Conservation (phyloP, 2,797 vertebrate genomes). For the Sebastolobus altivelis region DNA sequence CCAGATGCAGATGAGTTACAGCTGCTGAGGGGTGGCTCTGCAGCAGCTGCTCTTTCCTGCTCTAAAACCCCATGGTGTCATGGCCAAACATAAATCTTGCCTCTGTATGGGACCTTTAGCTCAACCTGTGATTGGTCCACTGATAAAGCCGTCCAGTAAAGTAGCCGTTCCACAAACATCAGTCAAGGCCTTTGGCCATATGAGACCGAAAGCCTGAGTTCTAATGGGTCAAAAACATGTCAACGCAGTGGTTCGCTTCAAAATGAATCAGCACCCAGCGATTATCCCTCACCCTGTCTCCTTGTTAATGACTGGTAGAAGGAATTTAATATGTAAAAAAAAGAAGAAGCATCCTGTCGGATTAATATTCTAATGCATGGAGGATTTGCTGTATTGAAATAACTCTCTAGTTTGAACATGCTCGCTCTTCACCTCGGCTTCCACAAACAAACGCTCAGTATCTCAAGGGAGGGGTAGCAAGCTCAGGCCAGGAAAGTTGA, state of each 20-base stretch:
- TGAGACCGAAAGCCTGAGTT: not conserved
- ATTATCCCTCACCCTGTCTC: conserved; percentile 27
- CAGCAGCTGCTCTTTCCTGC: conserved; percentile 68
- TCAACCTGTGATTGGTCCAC: conserved; percentile 42
- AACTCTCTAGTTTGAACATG: conserved; percentile 73
- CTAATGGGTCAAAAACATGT: conserved; percentile 21
- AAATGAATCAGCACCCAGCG: conserved; percentile 34
- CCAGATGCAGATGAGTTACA: conserved; percentile 75
- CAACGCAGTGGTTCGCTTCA: conserved; percentile 30
- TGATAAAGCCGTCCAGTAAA: conserved; percentile 39
- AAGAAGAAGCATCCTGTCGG: not conserved
- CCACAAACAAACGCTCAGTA: conserved; percentile 60
- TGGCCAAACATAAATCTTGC: conserved; percentile 56
- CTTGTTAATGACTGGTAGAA: conserved; percentile 8
- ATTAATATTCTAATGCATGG: conserved; percentile 34
- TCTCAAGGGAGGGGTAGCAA: conserved; percentile 52
- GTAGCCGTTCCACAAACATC: conserved; percentile 34
- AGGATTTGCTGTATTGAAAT: conserved; percentile 33
- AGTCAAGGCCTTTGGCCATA: conserved; percentile 2
- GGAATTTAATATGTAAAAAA: not conserved
- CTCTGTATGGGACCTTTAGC: conserved; percentile 49
- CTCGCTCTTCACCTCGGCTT: conserved; percentile 59
- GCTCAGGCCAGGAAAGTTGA: conserved; percentile 70
- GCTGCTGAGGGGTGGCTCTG: conserved; percentile 65
- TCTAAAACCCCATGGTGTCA: conserved; percentile 53